Evolutionary conservation across 2,888 invertebrate genomes (phyloP), one percentile per base, ranked within the genome.

Genomic region (Sialis lutaria): DNA sequence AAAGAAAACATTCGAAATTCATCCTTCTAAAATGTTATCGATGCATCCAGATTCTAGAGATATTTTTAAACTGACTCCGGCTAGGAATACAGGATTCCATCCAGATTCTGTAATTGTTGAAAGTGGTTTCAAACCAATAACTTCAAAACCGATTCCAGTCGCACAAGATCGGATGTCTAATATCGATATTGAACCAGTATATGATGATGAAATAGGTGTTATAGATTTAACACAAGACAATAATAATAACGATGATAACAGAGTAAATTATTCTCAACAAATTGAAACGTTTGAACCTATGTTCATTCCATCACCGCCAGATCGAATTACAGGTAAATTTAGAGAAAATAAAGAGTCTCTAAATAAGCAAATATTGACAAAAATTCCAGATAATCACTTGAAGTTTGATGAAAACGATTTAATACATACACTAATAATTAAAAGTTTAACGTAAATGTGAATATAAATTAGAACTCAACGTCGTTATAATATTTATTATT

Each of bases 71-170:
- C 60, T 75, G 55, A 63, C 62, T 45, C 74, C 77, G 2, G 82
- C 82, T 0, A 63, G 77, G 1, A 84, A 84, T 54, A 80, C 79
- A 2, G 85, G 86, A 0, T 89, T 89, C 55, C 78, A 83, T 59
- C 86, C 87, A 0, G 79, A 79, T 53, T 79, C 84, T 0, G 79
- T 89, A 5, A 80, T 87, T 0, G 79, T 88, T 9, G 88, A 89
- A 64, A 79, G 84, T 48, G 88, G 88, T 0, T 89, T 89, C 57
- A 83, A 79, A 52, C 88, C 89, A 0, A 87, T 88, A 22, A 73
- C 81, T 6, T 67, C 73, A 46, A 75, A 73, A 60, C 69, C 64
- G 40, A 55, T 66, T 48, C 70, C 65, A 64, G 65, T 70, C 43
- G 65, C 67, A 30, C 70, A 74, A 59, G 72, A 75, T 47, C 66